These are phyloP conservation scores for Orius laevigatus DNA, from an alignment of 1,140 invertebrate genomes.

Conservation along the genomic window DNA sequence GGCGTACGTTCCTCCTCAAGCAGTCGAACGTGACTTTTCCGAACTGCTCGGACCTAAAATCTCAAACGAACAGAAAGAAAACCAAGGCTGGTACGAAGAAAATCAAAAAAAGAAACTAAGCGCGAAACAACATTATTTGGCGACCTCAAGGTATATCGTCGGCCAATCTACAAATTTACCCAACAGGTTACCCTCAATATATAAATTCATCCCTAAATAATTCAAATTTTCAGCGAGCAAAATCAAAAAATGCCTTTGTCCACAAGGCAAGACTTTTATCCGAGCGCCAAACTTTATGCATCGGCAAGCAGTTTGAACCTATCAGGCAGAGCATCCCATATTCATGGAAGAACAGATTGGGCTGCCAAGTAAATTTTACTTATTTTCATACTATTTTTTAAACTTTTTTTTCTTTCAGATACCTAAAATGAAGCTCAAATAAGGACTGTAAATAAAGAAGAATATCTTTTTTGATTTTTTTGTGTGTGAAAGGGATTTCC, in stretches of 20 bases:
- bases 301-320: constrained; percentile 21
- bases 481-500: too few species aligned
- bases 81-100: constrained; percentile 18
- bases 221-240: constrained; percentile 19
- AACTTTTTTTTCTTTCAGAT: background rate
- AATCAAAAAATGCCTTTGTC: constrained; percentile 21
- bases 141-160: constrained; percentile 51
- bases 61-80: constrained; percentile 18
- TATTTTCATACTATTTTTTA: background rate
- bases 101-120: constrained; percentile 30
- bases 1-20: constrained; percentile 11
- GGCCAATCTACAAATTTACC: constrained; percentile 36
- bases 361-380: constrained; percentile 36
- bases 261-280: constrained; percentile 16
- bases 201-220: background rate
- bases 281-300: constrained; percentile 17
- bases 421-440: constrained; percentile 2
- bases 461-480: too few species aligned
- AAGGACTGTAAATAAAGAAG: background rate
- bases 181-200: constrained; percentile 25
- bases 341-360: constrained; percentile 41
- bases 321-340: constrained; percentile 19
- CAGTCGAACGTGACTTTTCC: constrained; percentile 36
- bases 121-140: constrained; percentile 56
- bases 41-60: constrained; percentile 32